phyloP scores from a whole-genome alignment of 2,888 invertebrate species.

The Rotaria macrura region DNA sequence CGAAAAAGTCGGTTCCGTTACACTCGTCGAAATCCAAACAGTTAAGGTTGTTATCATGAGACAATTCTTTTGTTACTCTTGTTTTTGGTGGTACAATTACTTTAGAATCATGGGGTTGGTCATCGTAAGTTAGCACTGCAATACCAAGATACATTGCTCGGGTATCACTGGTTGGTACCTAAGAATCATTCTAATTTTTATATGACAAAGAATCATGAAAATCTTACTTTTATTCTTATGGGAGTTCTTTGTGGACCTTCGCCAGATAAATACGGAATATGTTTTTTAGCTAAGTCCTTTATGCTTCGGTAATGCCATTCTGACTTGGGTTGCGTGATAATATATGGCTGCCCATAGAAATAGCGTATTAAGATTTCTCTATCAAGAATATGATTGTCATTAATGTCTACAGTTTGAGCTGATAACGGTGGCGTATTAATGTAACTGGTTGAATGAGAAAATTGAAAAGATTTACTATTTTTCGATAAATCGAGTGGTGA shows the following conservation, averaged over 20 bases:
- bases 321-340: neutral
- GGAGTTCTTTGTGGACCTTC: neutral
- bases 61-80: neutral
- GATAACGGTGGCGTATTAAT: neutral
- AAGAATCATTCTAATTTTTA: neutral
- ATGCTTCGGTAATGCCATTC: neutral
- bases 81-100: neutral
- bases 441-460: neutral
- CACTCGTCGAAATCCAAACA: neutral
- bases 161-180: neutral
- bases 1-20: neutral
- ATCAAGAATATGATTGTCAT: neutral
- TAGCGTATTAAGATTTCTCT: neutral
- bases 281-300: neutral
- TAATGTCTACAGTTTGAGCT: neutral
- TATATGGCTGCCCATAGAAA: neutral
- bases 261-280: neutral
- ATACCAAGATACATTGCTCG: neutral
- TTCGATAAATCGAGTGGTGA: neutral
- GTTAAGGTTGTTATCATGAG: neutral
- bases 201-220: neutral
- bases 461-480: neutral
- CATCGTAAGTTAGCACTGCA: neutral
- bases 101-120: neutral
- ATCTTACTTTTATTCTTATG: neutral